These are phyloP conservation scores for Eupithecia tripunctaria DNA, from an alignment of 2,888 invertebrate species.

Conservation along the genomic window DNA sequence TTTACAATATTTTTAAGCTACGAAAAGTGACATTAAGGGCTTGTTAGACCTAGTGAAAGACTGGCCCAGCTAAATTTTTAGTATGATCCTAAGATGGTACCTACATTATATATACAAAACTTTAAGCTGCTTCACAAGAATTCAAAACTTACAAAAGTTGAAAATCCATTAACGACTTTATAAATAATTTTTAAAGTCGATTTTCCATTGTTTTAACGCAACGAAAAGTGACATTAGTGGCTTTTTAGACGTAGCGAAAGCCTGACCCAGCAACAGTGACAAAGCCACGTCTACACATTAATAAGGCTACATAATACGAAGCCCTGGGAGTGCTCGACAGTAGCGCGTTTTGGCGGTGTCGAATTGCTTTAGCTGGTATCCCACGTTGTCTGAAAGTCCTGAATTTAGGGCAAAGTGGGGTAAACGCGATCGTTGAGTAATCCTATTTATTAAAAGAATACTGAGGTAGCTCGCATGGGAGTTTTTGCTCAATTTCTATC, in stretches of 20 bases:
- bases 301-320: slow-evolving; percentile 55
- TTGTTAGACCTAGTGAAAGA: no score
- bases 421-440: slow-evolving; percentile 15
- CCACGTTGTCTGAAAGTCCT: slow-evolving; percentile 31
- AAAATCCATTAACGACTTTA: not conserved
- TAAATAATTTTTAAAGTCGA: not conserved
- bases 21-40: no score
- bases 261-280: slow-evolving; percentile 15
- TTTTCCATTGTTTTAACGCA: not conserved
- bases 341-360: slow-evolving; percentile 79
- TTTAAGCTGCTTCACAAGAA: not conserved
- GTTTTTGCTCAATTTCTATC: not conserved
- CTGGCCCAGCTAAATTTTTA: no score
- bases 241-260: not conserved
- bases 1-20: no score
- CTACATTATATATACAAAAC: no score
- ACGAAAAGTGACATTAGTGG: not conserved
- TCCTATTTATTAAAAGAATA: not conserved
- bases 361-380: slow-evolving; percentile 53
- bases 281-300: slow-evolving; percentile 16
- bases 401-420: slow-evolving; percentile 34
- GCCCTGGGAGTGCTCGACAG: slow-evolving; percentile 78
- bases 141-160: not conserved
- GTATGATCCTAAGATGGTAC: not conserved
- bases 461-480: not conserved